These are phyloP conservation scores for Dynastes maya DNA, from an alignment of 2,888 invertebrate species.

Conservation along the genomic window DNA sequence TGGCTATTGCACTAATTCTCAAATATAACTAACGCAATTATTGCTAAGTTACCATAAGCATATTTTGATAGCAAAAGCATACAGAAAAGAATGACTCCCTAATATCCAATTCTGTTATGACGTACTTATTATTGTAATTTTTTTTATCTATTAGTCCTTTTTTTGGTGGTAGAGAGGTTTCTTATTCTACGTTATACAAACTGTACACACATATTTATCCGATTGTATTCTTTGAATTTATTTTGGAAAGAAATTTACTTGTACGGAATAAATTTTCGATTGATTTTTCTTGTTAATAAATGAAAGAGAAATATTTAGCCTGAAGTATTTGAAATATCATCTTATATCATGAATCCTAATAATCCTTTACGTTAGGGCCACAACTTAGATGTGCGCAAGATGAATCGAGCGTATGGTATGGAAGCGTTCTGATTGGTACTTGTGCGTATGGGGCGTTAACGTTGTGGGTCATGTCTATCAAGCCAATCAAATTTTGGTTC, in stretches of 20 bases:
- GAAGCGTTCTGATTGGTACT: slow-evolving; percentile 55
- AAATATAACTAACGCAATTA: slow-evolving; percentile 17
- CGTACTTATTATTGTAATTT: slow-evolving; percentile 5
- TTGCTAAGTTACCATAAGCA: slow-evolving; percentile 5
- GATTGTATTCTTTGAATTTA: slow-evolving; percentile 33
- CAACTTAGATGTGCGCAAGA: slow-evolving; percentile 55
- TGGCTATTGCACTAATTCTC: background rate
- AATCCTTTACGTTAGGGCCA: slow-evolving; percentile 62
- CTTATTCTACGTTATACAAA: slow-evolving; percentile 57
- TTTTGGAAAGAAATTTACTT: slow-evolving; percentile 12
- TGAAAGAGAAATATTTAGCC: slow-evolving; percentile 59
- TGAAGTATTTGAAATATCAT: slow-evolving; percentile 63
- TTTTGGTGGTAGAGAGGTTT: slow-evolving; percentile 67
- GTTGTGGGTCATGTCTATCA: slow-evolving; percentile 70
- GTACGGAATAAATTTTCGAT: background rate
- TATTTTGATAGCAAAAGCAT: slow-evolving; percentile 30
- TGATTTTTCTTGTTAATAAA: background rate
- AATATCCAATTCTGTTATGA: slow-evolving; percentile 16
- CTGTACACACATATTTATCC: slow-evolving; percentile 47
- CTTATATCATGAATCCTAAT: slow-evolving; percentile 63
- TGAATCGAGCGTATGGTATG: slow-evolving; percentile 59
- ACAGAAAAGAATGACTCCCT: slow-evolving; percentile 38
- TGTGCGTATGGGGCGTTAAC: slow-evolving; percentile 67
- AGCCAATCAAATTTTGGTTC: slow-evolving; percentile 60
- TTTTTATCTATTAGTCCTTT: slow-evolving; percentile 13